Evolutionary conservation across 2,888 invertebrate genomes (phyloP).

Genomic region (Busseola fusca): DNA sequence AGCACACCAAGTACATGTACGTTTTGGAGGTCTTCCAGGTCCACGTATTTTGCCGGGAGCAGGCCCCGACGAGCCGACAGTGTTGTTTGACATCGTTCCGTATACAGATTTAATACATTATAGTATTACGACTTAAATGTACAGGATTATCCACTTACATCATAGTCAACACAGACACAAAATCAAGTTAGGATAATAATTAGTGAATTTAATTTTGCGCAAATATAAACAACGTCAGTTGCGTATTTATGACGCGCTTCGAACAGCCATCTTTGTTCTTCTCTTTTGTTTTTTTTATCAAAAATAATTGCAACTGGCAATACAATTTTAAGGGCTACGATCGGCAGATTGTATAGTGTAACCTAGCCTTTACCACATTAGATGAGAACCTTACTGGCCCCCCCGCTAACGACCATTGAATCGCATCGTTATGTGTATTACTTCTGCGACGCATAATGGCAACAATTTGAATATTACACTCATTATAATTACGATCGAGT

Average conservation of each 20-base stretch:
- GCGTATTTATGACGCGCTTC: conserved; percentile 87
- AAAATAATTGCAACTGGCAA: conserved; percentile 17
- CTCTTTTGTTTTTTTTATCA: conserved; percentile 39
- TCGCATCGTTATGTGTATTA: too few species aligned
- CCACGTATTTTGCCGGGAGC: conserved; percentile 90
- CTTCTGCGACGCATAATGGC: too few species aligned
- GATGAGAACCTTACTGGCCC: too few species aligned
- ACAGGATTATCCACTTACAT: conserved; percentile 72
- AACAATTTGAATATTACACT: too few species aligned
- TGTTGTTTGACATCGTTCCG: conserved; percentile 85
- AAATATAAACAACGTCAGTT: conserved; percentile 87
- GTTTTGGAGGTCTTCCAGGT: conserved; percentile 94
- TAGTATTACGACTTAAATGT: conserved; percentile 61
- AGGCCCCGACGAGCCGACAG: conserved; percentile 87
- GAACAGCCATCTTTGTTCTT: conserved; percentile 83
- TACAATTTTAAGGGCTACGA: neutral
- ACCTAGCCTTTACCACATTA: too few species aligned
- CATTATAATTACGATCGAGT: too few species aligned
- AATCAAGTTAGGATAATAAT: conserved; percentile 46
- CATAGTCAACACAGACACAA: conserved; percentile 64
- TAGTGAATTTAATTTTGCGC: conserved; percentile 70
- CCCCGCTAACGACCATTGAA: too few species aligned
- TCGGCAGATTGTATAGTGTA: neutral
- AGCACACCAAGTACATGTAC: conserved; percentile 96
- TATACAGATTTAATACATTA: conserved; percentile 76